phyloP scores from a whole-genome alignment of 2,113 vertebrate species.

The Phodopus roborovskii region DNA sequence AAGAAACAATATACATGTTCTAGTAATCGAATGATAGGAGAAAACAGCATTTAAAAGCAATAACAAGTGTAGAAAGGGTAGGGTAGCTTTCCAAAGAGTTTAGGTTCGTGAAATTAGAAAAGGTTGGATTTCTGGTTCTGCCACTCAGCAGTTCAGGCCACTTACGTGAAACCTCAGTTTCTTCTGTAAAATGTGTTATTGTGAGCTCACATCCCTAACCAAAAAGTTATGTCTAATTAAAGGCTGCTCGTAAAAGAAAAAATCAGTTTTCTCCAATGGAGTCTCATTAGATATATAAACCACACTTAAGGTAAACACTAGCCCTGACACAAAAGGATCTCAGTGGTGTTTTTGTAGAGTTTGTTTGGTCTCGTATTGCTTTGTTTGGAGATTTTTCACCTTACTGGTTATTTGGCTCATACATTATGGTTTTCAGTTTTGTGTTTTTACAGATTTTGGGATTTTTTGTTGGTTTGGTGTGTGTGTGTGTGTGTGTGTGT shows the following conservation, averaged over 20 bases:
- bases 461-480: too few species aligned
- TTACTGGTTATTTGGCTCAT: neutral
- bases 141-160: neutral
- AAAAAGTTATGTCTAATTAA: neutral
- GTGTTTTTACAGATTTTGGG: neutral
- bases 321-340: neutral
- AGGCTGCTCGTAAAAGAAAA: neutral
- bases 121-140: neutral
- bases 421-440: neutral
- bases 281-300: neutral
- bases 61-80: neutral
- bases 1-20: neutral
- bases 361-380: neutral
- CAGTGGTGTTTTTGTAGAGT: neutral
- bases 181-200: neutral
- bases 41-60: neutral
- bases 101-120: neutral
- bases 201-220: too few species aligned
- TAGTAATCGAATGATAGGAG: neutral
- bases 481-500: neutral
- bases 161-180: neutral
- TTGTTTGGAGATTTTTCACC: neutral
- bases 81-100: neutral
- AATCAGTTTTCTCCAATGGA: neutral
- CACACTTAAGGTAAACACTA: neutral